Evolutionary conservation across 2,113 vertebrate species (phyloP).

Genomic region (Otus sunia): DNA sequence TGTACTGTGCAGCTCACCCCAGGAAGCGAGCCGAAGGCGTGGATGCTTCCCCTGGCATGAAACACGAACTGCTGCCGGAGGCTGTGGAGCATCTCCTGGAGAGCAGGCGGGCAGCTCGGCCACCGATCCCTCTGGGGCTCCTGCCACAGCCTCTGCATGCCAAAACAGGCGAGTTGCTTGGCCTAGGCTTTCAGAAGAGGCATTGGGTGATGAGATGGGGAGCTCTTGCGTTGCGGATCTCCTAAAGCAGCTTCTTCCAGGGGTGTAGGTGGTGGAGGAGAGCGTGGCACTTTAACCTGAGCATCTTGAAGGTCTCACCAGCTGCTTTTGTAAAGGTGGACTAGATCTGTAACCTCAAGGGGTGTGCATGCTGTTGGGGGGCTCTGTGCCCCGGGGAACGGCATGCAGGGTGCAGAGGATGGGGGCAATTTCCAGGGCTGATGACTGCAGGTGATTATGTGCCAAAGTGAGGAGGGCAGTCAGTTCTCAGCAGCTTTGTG

Average conservation of each 20-base stretch:
- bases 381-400: rapidly evolving
- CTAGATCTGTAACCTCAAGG: background rate
- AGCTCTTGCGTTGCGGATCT: background rate
- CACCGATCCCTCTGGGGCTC: rapidly evolving
- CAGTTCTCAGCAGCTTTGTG: background rate
- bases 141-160: rapidly evolving
- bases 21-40: background rate
- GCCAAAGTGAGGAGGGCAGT: rapidly evolving
- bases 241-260: background rate
- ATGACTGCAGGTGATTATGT: background rate
- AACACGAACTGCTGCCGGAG: rapidly evolving
- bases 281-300: background rate
- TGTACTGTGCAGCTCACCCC: background rate
- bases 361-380: background rate
- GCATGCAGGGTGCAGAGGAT: background rate
- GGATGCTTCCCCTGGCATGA: background rate
- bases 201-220: rapidly evolving
- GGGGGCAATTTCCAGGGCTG: background rate
- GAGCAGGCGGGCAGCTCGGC: background rate
- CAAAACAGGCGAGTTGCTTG: background rate
- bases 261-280: background rate
- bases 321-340: background rate
- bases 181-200: background rate
- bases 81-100: background rate
- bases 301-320: background rate